phyloP scores from a whole-genome alignment of 2,113 vertebrate species.

The Coreoperca whiteheadi region DNA sequence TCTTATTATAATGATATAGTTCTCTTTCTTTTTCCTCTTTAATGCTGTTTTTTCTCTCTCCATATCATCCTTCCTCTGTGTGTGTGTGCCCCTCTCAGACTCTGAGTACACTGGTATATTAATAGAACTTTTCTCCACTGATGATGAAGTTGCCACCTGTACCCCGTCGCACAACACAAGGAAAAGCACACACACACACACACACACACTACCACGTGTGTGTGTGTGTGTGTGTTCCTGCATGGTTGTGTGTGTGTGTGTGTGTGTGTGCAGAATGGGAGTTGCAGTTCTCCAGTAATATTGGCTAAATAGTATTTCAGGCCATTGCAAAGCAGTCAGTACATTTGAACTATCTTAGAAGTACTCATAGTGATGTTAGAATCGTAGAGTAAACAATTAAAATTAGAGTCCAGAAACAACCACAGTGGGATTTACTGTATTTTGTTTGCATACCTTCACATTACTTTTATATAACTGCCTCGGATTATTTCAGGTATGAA shows the following conservation, averaged over 20 bases:
- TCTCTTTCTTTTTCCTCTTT: not conserved
- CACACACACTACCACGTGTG: too few relatives aligned
- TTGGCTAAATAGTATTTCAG: not conserved
- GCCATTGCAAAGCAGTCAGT: not conserved
- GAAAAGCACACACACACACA: not conserved
- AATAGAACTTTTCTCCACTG: conserved; percentile 53
- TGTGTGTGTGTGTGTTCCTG: not conserved
- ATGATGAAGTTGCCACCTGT: conserved; percentile 62
- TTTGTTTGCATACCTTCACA: too few relatives aligned
- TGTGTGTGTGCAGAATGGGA: not conserved
- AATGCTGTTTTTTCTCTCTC: not conserved
- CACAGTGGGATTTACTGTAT: not conserved
- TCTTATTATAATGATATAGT: not conserved
- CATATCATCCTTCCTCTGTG: not conserved
- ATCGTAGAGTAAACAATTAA: not conserved
- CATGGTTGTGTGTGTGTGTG: conserved; percentile 1
- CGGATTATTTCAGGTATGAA: not conserved
- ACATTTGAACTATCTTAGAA: not conserved
- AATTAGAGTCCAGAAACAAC: not conserved
- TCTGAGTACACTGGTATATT: conserved; percentile 45
- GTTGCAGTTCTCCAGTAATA: not conserved
- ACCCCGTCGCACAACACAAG: conserved; percentile 21
- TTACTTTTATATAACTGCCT: not conserved
- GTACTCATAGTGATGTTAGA: not conserved
- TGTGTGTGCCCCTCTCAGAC: conserved; percentile 17